Evolutionary conservation across 2,888 invertebrate genomes (phyloP), one percentile per base, ranked within the genome.

Genomic region (Lycaena phlaeas): DNA sequence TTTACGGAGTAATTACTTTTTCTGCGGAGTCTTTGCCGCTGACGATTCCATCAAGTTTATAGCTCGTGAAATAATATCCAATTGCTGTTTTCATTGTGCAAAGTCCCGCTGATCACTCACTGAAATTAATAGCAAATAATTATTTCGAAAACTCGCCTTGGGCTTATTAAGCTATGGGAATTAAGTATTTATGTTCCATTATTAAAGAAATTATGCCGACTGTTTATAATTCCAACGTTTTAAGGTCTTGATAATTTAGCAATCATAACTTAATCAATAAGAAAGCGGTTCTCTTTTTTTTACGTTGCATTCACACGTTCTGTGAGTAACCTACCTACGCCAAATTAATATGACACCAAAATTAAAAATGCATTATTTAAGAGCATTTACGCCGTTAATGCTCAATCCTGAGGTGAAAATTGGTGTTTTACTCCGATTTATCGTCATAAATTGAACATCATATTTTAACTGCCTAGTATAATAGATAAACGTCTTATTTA

Each of bases 61-160:
- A 10, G 34, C 18, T 34, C 34, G 34, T 34, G 34, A 34, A 34
- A 22, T 34, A 14, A 34, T 34, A 15, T n/a, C 18, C 34, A 9
- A 34, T 12, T 12, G 34, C 12, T 18, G 17, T 34, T 22, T 34
- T 57, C 52, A 52, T 52, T 51, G 46, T 47, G 51, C 53, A 52
- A 50, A 51, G 53, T 48, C 51, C 49, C 45, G 34, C 46, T 48
- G 50, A 52, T 50, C 51, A 41, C 40, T 46, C 42, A 46, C 48
- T 48, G 44, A 53, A 55, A 54, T 54, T 52, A 52, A 57, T 54
- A 49, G 40, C 43, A 45, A 48, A 46, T 51, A 48, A 57, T 51
- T 50, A 46, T 55, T 53, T 50, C 43, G 42, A 46, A 44, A 51
- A 48, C 46, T 34, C 48, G 48, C 45, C 48, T 45, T 46, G 31